Conservation (phyloP, 1,140 invertebrate species). For the Ceratosolen solmsi region DNA sequence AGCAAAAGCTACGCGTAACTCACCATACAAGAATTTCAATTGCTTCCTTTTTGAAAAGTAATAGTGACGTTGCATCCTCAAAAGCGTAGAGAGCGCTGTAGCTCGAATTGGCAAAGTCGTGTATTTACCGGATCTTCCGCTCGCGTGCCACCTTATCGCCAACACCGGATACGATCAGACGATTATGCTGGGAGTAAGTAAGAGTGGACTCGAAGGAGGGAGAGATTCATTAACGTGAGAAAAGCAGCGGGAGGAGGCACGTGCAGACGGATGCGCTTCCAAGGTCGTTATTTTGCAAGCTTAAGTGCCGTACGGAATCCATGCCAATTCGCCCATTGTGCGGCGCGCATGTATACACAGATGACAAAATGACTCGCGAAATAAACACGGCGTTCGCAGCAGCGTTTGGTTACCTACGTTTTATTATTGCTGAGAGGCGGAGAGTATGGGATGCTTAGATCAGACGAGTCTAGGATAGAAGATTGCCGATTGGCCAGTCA, state of each 20-base stretch:
- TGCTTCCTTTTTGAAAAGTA: too few relatives aligned
- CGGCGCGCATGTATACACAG: neutral
- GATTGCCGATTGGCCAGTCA: too few relatives aligned
- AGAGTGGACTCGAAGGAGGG: neutral
- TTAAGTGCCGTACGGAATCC: neutral
- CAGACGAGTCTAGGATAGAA: too few relatives aligned
- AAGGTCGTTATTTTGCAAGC: constrained; percentile 9
- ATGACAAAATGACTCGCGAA: constrained; percentile 15
- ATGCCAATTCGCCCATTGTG: constrained; percentile 36
- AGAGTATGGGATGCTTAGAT: neutral
- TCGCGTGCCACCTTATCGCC: too few relatives aligned
- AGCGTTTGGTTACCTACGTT: neutral
- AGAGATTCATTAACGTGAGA: neutral
- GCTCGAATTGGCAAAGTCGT: too few relatives aligned
- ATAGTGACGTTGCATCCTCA: too few relatives aligned
- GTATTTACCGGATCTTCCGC: too few relatives aligned
- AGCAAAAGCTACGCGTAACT: too few relatives aligned
- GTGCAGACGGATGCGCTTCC: neutral
- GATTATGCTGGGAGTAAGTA: too few relatives aligned
- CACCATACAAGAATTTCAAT: too few relatives aligned
- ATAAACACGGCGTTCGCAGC: neutral
- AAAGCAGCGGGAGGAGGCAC: neutral
- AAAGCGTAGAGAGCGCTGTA: too few relatives aligned
- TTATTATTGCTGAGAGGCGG: neutral
- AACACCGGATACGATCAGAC: too few relatives aligned